phyloP scores from a whole-genome alignment of 2,888 invertebrate species.

The Bombylius discolor region DNA sequence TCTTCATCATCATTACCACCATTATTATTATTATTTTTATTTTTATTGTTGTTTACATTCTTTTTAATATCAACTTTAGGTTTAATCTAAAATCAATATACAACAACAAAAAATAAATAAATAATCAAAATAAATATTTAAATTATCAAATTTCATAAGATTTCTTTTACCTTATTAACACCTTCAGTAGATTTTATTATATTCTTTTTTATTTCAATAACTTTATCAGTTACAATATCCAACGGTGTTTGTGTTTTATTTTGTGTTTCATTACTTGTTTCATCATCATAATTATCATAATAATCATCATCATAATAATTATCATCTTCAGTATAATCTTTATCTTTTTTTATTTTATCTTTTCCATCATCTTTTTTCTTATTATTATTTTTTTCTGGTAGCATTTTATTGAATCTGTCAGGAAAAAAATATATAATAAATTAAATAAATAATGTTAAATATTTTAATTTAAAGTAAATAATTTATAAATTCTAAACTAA shows the following conservation, averaged over 20 bases:
- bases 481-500: too few relatives aligned
- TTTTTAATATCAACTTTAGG: neutral
- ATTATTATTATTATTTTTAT: constrained; percentile 20
- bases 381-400: constrained; percentile 20
- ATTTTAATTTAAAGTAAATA: too few relatives aligned
- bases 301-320: constrained; percentile 21
- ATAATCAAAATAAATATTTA: neutral
- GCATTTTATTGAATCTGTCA: constrained; percentile 28
- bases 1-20: constrained; percentile 24
- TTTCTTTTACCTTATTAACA: constrained; percentile 1
- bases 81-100: neutral
- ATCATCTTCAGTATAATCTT: constrained; percentile 16
- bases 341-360: constrained; percentile 17
- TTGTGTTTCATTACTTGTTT: constrained; percentile 19
- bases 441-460: too few relatives aligned
- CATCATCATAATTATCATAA: constrained; percentile 23
- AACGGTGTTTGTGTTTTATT: neutral
- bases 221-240: constrained; percentile 1
- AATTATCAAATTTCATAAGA: neutral
- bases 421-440: neutral
- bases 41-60: neutral
- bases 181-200: constrained; percentile 22
- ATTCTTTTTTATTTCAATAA: constrained; percentile 17
- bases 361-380: constrained; percentile 17
- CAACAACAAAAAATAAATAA: neutral